Evolutionary conservation across 2,888 invertebrate species (phyloP), one percentile per base, ranked within the genome.

Genomic region (Axea sp.): DNA sequence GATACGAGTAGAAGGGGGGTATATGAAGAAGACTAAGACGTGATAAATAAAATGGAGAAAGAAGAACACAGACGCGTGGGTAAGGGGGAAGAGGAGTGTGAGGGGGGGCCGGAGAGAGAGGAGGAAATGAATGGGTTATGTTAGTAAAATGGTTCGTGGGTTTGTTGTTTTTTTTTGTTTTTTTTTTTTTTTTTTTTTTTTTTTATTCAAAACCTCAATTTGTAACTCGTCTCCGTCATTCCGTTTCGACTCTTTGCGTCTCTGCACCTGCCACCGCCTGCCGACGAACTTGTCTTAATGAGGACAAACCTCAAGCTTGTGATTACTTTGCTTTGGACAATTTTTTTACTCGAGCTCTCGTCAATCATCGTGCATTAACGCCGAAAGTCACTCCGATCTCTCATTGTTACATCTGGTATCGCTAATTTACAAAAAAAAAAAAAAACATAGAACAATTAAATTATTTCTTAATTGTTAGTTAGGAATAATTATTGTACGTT

Each of bases 171-270:
- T n/a, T n/a, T n/a, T n/a, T n/a, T n/a, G n/a, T n/a, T n/a, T n/a
- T n/a, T n/a, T n/a, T n/a, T n/a, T n/a, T n/a, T n/a, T n/a, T n/a
- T n/a, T n/a, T n/a, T n/a, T n/a, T n/a, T n/a, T n/a, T n/a, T n/a
- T n/a, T 78, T 83, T 68, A 80, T 79, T 80, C 76, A 75, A 81
- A 84, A 82, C 81, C 81, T 82, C 80, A 81, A 81, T 83, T 83
- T 83, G 78, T 79, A 75, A 77, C 72, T 76, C 76, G 51, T 60
- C 73, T 51, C 71, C 39, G 45, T 35, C 47, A 49, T 64, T 47
- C 55, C 51, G 62, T 39, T 64, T 60, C 65, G 68, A 53, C 67
- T 35, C 64, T 68, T 67, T 39, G 53, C 43, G 65, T 64, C 76
- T 71, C 55, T 68, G 47, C 67, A 73, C 69, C 64, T 67, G 60